Base-by-base conservation (phyloP, 1,140 invertebrate species). In the Listronotus bonariensis region DNA sequence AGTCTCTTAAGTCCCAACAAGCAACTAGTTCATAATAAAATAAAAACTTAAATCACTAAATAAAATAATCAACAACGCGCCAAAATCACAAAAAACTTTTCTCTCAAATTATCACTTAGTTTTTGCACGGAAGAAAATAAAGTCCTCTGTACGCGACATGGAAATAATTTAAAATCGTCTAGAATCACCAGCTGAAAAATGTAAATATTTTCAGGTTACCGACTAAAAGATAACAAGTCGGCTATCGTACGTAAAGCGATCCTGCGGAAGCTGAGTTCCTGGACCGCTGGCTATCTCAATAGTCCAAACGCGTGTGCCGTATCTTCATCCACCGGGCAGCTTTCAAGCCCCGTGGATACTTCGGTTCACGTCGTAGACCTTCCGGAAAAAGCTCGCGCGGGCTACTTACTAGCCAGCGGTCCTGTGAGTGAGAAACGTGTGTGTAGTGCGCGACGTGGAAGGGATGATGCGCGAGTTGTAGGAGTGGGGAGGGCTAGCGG, bases 401-500 rank as follows among this genome's bases (percentile, higher is more conserved):
- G 76, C 75, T 72, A 77, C 74, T 76, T 69, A 75, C 74, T 77
- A 77, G 76, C 76, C 76, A 76, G 55, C 75, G 76, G 75, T 72
- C 75, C 73, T 71, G 26, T 36, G 42, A 60, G n/a, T 18, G 32
- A 59, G 43, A 34, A 59, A 57, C 52, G 54, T 65, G 62, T 65
- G 62, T 65, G 62, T 65, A 43, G 56, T 54, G 59, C 42, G 59
- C 59, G 40, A 31, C 5, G 71, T 68, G 72, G 70, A 69, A 74
- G 72, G 74, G 74, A 72, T 74, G 75, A 68, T 72, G 72, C 70
- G 71, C 68, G 68, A 70, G 65, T 70, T 68, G 67, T 67, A 68
- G 66, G 58, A 66, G 67, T 67, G 72, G 69, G 46, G 71, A 69
- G 62, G 56, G 71, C 65, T 68, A 65, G 68, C 65, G 69, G 70